Evolutionary conservation across 2,797 vertebrate species (phyloP).

Genomic region (Coregonus suidteri): DNA sequence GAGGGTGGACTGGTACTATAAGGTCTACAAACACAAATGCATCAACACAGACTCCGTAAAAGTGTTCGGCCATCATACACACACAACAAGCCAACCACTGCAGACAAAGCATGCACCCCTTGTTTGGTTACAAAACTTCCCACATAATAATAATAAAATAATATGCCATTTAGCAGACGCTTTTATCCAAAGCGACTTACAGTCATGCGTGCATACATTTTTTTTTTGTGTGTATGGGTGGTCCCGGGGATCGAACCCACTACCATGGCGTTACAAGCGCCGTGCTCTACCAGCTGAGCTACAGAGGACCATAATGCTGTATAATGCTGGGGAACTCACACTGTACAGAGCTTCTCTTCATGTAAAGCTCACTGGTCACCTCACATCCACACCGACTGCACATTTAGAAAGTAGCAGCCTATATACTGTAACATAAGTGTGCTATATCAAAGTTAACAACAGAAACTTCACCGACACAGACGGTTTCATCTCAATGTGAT

Average conservation of each 20-base stretch:
- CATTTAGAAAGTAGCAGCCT: constrained; percentile 48
- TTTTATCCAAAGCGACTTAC: too few species aligned
- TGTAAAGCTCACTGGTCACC: constrained; percentile 42
- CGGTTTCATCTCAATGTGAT: constrained; percentile 31
- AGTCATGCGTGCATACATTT: too few species aligned
- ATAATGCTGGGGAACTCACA: neutral
- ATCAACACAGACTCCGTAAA: neutral
- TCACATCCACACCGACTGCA: constrained; percentile 34
- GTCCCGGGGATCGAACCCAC: too few species aligned
- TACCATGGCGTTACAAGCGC: too few species aligned
- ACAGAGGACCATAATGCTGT: neutral
- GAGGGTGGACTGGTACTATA: neutral
- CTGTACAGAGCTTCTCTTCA: constrained; percentile 32
- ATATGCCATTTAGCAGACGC: too few species aligned
- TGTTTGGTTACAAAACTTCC: neutral
- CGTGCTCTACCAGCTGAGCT: too few species aligned
- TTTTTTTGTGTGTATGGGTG: too few species aligned
- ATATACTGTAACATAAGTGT: constrained; percentile 27
- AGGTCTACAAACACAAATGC: neutral
- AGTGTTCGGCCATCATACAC: neutral
- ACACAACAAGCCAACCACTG: neutral
- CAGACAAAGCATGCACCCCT: neutral
- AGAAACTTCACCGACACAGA: neutral
- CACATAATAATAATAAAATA: neutral
- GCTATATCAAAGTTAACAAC: constrained; percentile 18